Evolutionary conservation across 2,113 vertebrate species (phyloP).

Genomic region (Eolophus roseicapilla): DNA sequence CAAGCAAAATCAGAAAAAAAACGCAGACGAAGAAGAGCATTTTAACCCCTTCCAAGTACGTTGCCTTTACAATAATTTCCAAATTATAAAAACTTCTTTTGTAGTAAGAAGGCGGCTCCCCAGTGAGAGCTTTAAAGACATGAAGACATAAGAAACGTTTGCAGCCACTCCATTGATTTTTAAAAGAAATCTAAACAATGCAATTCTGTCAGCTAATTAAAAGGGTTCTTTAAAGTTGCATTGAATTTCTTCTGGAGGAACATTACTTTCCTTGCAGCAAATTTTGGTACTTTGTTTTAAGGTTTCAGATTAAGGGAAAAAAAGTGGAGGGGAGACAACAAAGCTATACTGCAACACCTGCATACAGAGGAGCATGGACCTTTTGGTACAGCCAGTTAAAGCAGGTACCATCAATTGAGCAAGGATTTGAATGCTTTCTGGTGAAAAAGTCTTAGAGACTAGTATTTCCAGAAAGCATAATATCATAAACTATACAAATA

Average conservation of each 20-base stretch:
- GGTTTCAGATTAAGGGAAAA: constrained; percentile 26
- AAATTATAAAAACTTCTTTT: background rate
- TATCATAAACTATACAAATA: constrained; percentile 45
- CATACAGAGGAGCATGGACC: background rate
- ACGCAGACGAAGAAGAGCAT: background rate
- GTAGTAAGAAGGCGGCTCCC: background rate
- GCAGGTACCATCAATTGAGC: background rate
- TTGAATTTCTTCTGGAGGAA: constrained; percentile 67
- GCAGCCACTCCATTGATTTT: constrained; percentile 60
- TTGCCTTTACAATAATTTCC: background rate
- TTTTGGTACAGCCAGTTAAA: background rate
- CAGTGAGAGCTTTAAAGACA: constrained; percentile 14
- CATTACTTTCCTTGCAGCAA: constrained; percentile 63
- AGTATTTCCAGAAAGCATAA: constrained; percentile 20
- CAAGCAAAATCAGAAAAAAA: background rate
- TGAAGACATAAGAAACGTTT: constrained; percentile 17
- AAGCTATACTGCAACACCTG: background rate
- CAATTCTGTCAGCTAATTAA: constrained; percentile 72
- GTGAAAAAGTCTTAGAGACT: background rate
- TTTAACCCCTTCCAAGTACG: background rate
- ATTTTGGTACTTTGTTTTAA: constrained; percentile 55
- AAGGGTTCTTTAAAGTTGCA: constrained; percentile 58
- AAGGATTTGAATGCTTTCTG: background rate
- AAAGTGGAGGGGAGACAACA: background rate
- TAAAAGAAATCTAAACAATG: constrained; percentile 61